phyloP scores from a whole-genome alignment of 2,797 vertebrate genomes.

The Peromyscus aztecus region DNA sequence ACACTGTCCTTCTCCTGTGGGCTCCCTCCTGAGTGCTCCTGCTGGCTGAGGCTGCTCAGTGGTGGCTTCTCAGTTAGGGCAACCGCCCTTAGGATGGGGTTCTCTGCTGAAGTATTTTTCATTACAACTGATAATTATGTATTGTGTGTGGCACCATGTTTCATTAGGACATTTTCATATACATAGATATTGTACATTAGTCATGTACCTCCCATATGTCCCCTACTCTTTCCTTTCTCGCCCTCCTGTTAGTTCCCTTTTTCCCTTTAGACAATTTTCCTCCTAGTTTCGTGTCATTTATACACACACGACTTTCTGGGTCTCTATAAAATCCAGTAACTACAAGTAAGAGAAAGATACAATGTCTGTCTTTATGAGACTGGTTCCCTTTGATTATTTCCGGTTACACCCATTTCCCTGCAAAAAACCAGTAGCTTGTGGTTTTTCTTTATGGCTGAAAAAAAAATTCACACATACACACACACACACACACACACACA shows the following conservation, averaged over 20 bases:
- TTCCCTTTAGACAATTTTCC: neutral
- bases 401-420: neutral
- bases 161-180: neutral
- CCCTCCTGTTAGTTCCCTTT: neutral
- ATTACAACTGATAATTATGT: neutral
- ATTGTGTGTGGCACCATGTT: neutral
- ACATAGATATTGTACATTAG: neutral
- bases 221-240: neutral
- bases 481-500: too few relatives aligned
- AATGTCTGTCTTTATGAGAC: neutral
- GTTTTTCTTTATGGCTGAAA: neutral
- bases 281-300: neutral
- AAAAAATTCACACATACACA: too few relatives aligned
- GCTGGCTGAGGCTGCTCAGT: neutral
- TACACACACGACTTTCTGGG: neutral
- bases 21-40: neutral
- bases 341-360: neutral
- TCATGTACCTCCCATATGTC: too few relatives aligned
- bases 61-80: neutral
- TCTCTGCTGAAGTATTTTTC: neutral
- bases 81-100: neutral
- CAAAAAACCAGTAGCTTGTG: neutral
- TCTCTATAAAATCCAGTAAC: neutral
- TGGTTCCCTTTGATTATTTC: neutral
- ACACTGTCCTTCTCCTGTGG: neutral